A percentile compares a stretch with the other conserved stretches of the same genome.
Conservation (phyloP, 1,140 invertebrate species). For the Drosophila paulistorum region DNA sequence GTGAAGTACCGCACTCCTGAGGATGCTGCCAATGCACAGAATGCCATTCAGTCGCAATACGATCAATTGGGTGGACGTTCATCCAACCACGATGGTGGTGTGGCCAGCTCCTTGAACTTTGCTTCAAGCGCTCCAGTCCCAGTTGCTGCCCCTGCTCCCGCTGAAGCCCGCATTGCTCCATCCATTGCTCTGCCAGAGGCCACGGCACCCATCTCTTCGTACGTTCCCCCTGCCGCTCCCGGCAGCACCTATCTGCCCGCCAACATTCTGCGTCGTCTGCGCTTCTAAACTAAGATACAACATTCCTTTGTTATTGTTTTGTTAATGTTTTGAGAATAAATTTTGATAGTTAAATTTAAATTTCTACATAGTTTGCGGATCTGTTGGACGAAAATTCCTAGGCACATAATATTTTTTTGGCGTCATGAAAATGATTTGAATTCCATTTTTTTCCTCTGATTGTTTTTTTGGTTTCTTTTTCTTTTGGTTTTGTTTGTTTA, state of each 20-base stretch:
- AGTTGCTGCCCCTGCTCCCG: constrained; percentile 4
- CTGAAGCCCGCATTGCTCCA: constrained; percentile 12
- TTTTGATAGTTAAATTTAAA: constrained; percentile 61
- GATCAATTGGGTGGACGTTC: constrained; percentile 56
- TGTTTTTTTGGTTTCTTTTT: constrained; percentile 5
- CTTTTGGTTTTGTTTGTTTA: neutral
- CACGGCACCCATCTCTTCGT: constrained; percentile 47
- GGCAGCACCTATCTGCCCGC: constrained; percentile 61
- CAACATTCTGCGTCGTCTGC: constrained; percentile 64
- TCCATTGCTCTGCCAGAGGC: constrained; percentile 28
- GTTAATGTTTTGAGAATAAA: constrained; percentile 62
- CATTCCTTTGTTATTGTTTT: constrained; percentile 41
- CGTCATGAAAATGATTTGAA: constrained; percentile 51
- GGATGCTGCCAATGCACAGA: constrained; percentile 62
- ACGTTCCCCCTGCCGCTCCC: constrained; percentile 43
- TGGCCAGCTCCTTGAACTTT: constrained; percentile 64
- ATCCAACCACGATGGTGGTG: constrained; percentile 49
- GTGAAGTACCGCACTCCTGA: constrained; percentile 65
- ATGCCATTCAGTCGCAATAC: constrained; percentile 62
- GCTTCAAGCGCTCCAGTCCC: constrained; percentile 37
- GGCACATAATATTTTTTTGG: constrained; percentile 28
- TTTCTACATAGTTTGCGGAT: constrained; percentile 43
- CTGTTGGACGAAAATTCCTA: constrained; percentile 53
- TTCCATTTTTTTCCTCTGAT: constrained; percentile 35
- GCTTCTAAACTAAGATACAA: constrained; percentile 41